Evolutionary conservation across 2,797 vertebrate species (phyloP), one percentile per base, ranked within the genome.

Genomic region (Artibeus jamaicensis): DNA sequence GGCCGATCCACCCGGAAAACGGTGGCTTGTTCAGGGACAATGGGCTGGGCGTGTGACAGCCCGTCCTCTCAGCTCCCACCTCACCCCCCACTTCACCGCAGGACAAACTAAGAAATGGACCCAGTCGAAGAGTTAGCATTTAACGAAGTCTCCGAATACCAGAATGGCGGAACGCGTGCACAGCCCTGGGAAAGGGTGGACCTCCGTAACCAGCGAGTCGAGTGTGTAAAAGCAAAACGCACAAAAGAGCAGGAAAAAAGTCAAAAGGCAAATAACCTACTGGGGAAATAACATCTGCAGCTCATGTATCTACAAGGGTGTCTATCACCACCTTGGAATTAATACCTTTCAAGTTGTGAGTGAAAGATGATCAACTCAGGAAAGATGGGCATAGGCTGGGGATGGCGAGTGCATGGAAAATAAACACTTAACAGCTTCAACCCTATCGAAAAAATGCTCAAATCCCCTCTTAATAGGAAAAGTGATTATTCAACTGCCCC

Each of bases 31-130:
- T 73, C 65, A 7, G 15, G 39, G 22, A 62, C 37, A 37, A 37
- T 0, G 32, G 24, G 26, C 22, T 32, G 19, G 9, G 42, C 1
- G 2, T 59, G 57, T n/a, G 32, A 26, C 26, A 4, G n/a, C 19
- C n/a, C 11, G 8, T 1, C 12, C 18, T 76, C 67, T n/a, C 50
- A 34, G 50, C 32, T 32, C 70, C 39, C 4, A 15, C 10, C 57
- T 44, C 57, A 5, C 62, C 32, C 18, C 70, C 48, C 4, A 15
- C 10, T 57, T 37, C 57, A 5, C n/a, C 26, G 57, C 26, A 11
- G 84, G 6, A 57, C 57, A 39, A 39, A 68, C 39, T 26, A 50
- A 68, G n/a, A 53, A 26, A 48, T 32, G 12, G 48, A 68, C 14
- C 44, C 26, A 46, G 46, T 55, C 67, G 46, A 44, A 83, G 59